Evolutionary conservation across 1,140 invertebrate species (phyloP).

Genomic region (Polypedilum pembai): DNA sequence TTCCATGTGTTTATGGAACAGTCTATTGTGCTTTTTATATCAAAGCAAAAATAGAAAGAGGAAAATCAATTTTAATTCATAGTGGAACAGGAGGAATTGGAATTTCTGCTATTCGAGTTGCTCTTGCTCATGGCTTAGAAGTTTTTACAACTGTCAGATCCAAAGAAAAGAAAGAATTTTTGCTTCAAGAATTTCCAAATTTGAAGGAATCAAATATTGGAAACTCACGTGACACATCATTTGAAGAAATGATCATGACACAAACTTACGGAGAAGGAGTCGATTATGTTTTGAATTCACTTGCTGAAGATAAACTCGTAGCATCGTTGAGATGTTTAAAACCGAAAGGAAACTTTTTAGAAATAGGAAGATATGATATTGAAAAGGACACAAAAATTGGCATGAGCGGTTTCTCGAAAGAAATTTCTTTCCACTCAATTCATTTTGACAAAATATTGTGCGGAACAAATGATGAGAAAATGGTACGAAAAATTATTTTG

Average conservation of each 20-base stretch:
- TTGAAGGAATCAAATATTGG: slow-evolving; percentile 44
- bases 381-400: slow-evolving; percentile 56
- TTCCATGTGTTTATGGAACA: slow-evolving; percentile 53
- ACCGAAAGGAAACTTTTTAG: slow-evolving; percentile 58
- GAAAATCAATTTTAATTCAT: slow-evolving; percentile 58
- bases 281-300: slow-evolving; percentile 56
- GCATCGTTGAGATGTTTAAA: slow-evolving; percentile 56
- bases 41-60: slow-evolving; percentile 47
- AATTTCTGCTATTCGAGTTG: slow-evolving; percentile 62
- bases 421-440: slow-evolving; percentile 39
- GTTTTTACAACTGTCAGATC: slow-evolving; percentile 47
- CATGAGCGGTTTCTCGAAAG: slow-evolving; percentile 54
- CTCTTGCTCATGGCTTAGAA: slow-evolving; percentile 43
- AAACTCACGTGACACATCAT: slow-evolving; percentile 49
- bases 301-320: slow-evolving; percentile 55
- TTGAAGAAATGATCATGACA: slow-evolving; percentile 48
- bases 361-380: slow-evolving; percentile 66
- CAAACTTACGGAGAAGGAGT: slow-evolving; percentile 46
- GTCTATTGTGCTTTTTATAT: slow-evolving; percentile 56
- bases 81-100: slow-evolving; percentile 62
- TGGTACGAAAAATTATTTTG: not conserved
- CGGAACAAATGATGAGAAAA: not conserved
- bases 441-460: slow-evolving; percentile 46
- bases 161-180: slow-evolving; percentile 42
- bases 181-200: slow-evolving; percentile 38